Conservation (phyloP, 1,140 invertebrate genomes). For the Cylas formicarius region DNA sequence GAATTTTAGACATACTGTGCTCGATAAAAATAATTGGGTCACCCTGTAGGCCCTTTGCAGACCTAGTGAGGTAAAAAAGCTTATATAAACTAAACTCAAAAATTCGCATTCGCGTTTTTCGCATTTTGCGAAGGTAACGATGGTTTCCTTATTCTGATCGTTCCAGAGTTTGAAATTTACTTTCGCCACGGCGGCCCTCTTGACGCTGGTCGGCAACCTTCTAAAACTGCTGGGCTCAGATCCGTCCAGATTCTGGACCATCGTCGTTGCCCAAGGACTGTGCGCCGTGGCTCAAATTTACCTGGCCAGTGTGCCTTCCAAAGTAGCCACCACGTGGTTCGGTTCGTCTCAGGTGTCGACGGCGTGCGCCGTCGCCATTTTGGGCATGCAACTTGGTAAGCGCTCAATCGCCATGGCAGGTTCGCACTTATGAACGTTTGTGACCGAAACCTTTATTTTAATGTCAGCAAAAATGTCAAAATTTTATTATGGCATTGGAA, state of each 20-base stretch:
- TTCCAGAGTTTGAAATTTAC: constrained; percentile 39
- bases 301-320: constrained; percentile 63
- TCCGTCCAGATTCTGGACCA: constrained; percentile 54
- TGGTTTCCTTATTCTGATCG: constrained; percentile 24
- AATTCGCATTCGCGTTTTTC: background rate
- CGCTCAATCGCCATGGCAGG: background rate
- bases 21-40: no score
- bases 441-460: background rate
- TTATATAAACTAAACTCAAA: background rate
- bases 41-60: no score
- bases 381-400: constrained; percentile 64
- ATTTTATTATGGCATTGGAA: background rate
- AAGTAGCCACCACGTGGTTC: constrained; percentile 59
- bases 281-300: constrained; percentile 62
- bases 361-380: constrained; percentile 70
- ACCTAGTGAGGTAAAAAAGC: no score
- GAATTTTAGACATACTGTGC: no score
- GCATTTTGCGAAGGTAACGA: background rate
- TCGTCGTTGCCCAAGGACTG: constrained; percentile 62
- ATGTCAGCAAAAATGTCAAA: background rate
- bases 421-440: background rate
- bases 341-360: constrained; percentile 56
- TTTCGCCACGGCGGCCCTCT: constrained; percentile 47
- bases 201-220: constrained; percentile 46
- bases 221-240: constrained; percentile 58